Base-by-base conservation (phyloP, 2,888 invertebrate genomes). In the Oxycera nigricornis region DNA sequence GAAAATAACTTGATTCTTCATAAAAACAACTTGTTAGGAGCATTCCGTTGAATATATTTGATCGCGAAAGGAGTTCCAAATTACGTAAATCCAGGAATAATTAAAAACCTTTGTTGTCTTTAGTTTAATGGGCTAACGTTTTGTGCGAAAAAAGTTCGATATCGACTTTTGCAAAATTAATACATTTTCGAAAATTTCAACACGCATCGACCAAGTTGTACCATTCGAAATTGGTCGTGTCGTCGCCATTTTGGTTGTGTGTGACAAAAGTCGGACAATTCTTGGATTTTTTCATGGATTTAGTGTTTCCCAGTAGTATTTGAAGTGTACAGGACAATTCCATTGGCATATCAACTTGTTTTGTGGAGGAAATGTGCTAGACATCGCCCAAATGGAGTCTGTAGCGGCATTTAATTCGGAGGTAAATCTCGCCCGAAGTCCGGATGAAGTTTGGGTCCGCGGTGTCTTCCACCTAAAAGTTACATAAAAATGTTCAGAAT, bases 381-480 rank as follows among this genome's bases (percentile, higher is more conserved):
- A 62, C 17, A 50, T 52, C 31, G 26, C 52, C 52, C 79, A 78
- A 79, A 85, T 85, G 85, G 85, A 85, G 78, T 84, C 83, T 78
- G 85, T 85, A 76, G 82, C 82, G 75, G 83, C 84, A 75, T 85
- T 85, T 78, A 85, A 85, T 80, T 82, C 80, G 79, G 85, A 85
- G 83, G 85, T 85, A 82, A 83, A 81, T 61, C 41, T 46, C 62
- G 24, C 46, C 11, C 4, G 2, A 3, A 14, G 17, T 17, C 14
- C 11, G 46, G 4, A 46, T 2, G 3, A 3, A 14, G 11, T 46
- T 46, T 46, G 6, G 46, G n/a, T 14, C 3, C 11, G 4, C 3
- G 26, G 31, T 35, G 55, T n/a, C 39, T 39, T 22, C 31, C 20
- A 50, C 26, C 39, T 11, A 26, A 6, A 55, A 62, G 62, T 62